phyloP scores from a whole-genome alignment of 2,888 invertebrate genomes.

The Julus scandinavius region DNA sequence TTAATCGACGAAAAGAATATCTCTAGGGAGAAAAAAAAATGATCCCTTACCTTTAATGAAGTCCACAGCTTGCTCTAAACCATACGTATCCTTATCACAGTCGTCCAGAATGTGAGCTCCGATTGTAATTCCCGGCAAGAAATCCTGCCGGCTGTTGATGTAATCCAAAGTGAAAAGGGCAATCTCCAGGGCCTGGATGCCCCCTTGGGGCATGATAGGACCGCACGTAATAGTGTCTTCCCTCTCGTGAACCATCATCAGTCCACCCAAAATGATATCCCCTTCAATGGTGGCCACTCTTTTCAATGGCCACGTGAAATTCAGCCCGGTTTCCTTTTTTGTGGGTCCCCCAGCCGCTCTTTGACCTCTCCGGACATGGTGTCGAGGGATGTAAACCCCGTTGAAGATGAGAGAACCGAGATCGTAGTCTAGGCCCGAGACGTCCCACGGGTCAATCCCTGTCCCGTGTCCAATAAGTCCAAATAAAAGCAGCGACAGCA shows the following conservation, averaged over 20 bases:
- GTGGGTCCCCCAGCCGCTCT: neutral
- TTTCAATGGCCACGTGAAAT: conserved; percentile 79
- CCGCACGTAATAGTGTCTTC: conserved; percentile 90
- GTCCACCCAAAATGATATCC: conserved; percentile 85
- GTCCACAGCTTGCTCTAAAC: conserved; percentile 94
- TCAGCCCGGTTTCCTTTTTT: conserved; percentile 53
- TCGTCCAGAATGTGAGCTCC: conserved; percentile 93
- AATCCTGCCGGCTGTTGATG: conserved; percentile 74
- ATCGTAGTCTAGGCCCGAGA: conserved; percentile 48
- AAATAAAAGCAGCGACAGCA: conserved; percentile 28
- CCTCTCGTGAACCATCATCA: conserved; percentile 96
- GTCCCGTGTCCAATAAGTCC: conserved; percentile 37
- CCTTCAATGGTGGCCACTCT: conserved; percentile 88
- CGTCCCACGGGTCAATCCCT: conserved; percentile 33
- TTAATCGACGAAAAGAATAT: neutral
- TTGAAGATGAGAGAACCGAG: conserved; percentile 51
- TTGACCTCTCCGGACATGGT: neutral
- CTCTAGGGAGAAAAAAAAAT: neutral
- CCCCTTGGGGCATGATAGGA: conserved; percentile 92
- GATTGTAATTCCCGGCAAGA: conserved; percentile 81
- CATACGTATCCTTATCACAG: conserved; percentile 95
- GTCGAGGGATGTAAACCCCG: conserved; percentile 47
- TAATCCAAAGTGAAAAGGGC: conserved; percentile 91
- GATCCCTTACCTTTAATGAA: conserved; percentile 88
- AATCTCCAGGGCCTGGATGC: conserved; percentile 81